Base-by-base conservation (phyloP, 2,888 invertebrate genomes). In the Drosophila birchii region DNA sequence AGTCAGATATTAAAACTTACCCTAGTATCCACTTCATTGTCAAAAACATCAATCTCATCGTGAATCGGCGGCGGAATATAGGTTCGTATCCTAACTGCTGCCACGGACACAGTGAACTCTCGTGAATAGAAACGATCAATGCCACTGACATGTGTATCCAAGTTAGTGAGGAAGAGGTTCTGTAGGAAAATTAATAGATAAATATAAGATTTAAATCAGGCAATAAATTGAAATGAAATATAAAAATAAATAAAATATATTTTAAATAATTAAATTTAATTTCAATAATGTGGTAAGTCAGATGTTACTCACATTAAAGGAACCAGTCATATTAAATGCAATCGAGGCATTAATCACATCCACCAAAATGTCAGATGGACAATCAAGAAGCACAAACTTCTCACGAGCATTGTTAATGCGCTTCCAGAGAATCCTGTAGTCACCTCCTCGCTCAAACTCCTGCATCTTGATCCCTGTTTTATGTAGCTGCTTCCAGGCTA, bases 361-460 rank as follows among this genome's bases (percentile, higher is more conserved):
- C 16, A 94, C 89, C 45, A 97, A 94, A 78, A 95, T 94, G 44
- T 95, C 94, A 0, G 95, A 92, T 11, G 95, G 94, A 88, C 97
- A 96, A 90, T 97, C 97, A 29, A 98, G 87, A 23, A 98, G 93
- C 53, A 98, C 95, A 86, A 95, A 95, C 74, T 94, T 95, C 85
- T 96, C 95, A 26, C 94, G 94, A 0, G 95, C 94, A 57, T 95
- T 95, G 59, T 96, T 94, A 76, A 96, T 94, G 23, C 88, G 78
- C 43, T 93, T 92, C 92, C 92, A 92, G 5, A 92, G 77, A 32
- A 90, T 64, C 7, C 91, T 85, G 78, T 90, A 92, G 54, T 92
- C 91, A 47, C 89, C 89, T 23, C 89, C 91, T 4, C 90, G 86
- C 51, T 93, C 94, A 69, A 97, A 93, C 89, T 95, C 95, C 67